Percentiles rank a stretch among this genome's conserved stretches.
Evolutionary conservation across 2,113 vertebrate species (phyloP).

Genomic region (Probosciger aterrimus): DNA sequence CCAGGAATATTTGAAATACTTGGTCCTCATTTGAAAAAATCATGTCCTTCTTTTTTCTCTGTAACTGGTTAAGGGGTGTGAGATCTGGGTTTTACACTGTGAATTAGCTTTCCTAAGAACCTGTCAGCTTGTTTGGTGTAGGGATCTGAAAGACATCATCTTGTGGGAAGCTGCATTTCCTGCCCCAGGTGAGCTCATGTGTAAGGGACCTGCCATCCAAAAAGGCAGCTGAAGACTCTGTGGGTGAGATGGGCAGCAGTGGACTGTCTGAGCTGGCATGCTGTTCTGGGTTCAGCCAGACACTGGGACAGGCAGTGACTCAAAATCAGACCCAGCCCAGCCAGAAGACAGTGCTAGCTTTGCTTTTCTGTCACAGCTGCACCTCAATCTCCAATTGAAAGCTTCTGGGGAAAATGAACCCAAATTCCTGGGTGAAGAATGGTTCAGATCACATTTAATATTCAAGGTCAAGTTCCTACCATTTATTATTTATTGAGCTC

Average conservation of each 20-base stretch:
- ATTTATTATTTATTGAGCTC: conserved; percentile 59
- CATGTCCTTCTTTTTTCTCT: background rate
- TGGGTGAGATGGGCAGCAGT: background rate
- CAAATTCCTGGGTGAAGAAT: background rate
- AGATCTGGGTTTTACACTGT: background rate
- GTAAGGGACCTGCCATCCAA: too few relatives aligned
- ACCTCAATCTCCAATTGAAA: background rate
- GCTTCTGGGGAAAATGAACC: background rate
- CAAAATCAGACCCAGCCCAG: background rate
- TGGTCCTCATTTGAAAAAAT: background rate
- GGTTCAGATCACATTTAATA: background rate
- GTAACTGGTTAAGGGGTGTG: background rate
- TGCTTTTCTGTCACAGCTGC: background rate
- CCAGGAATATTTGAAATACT: background rate
- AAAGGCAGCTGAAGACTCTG: background rate
- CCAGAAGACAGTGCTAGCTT: background rate
- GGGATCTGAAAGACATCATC: background rate
- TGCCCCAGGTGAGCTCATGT: background rate
- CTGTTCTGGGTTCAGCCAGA: background rate
- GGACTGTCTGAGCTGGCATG: background rate
- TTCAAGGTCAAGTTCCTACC: conserved; percentile 12
- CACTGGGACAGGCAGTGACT: background rate
- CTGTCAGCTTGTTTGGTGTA: background rate
- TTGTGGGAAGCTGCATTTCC: background rate
- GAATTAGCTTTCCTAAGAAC: background rate